Base-by-base conservation (phyloP, 1,140 invertebrate species). In the Diploscapter pachys region DNA sequence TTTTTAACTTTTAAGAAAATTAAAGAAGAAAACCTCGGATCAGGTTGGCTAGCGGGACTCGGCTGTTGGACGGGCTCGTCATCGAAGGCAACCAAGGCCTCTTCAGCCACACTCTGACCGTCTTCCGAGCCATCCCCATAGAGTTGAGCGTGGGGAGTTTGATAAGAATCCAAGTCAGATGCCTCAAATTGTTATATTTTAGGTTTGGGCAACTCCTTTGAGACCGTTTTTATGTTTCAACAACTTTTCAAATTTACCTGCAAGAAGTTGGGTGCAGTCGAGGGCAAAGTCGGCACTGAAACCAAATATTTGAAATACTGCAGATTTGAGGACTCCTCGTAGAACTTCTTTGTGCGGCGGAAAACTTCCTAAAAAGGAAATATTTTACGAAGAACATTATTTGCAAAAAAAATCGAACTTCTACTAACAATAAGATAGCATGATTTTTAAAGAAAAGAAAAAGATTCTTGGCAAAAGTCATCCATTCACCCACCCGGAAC, bases 221-320 rank as follows among this genome's bases (percentile, higher is more conserved):
- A 57, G 5, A 50, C 55, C 11, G 31, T 31, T 31, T 71, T 63
- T 49, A 13, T 13, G 52, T 56, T 5, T 31, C 8, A 13, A 51
- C 11, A 8, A 55, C 50, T 55, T n/a, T 69, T 48, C 3, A 31
- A 9, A 4, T 4, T 5, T 67, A 63, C 48, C 55, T 63, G 53
- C 93, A 31, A 31, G 31, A 31, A 31, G 31, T 31, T 31, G 31
- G 31, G 31, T 31, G 31, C 31, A 31, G 31, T 92, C 85, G 95
- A 92, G 9, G 95, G 95, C 81, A 99, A 88, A 31, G 91, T 89
- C 8, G 96, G 95, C 80, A 99, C 92, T 72, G 93, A 92, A 74
- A 99, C 94, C 59, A 99, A 89, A 86, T 94, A 92, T 86, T 95
- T 93, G 86, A 98, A 99, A 89, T 98, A 99, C 86, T 99, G 96